Percentiles rank a stretch among this genome's conserved stretches.
phyloP scores from a whole-genome alignment of 1,140 invertebrate species.

The Batillaria attramentaria region DNA sequence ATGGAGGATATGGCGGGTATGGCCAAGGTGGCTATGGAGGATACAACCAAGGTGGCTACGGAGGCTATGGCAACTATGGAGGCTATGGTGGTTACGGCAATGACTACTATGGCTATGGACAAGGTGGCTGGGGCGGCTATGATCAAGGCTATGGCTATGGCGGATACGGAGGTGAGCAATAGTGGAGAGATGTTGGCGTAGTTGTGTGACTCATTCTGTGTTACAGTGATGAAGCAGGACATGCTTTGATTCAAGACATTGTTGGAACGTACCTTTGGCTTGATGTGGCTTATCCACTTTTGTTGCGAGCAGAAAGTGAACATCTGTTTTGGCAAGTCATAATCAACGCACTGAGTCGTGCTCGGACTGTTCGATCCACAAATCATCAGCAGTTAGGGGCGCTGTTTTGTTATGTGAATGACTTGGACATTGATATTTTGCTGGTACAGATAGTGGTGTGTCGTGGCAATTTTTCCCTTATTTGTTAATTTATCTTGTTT shows the following conservation, averaged over 20 bases:
- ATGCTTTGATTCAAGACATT: neutral
- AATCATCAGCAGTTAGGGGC: too few relatives aligned
- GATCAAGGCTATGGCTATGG: conserved; percentile 51
- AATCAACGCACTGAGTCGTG: too few relatives aligned
- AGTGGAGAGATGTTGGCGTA: neutral
- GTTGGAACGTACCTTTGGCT: neutral
- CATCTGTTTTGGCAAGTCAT: too few relatives aligned
- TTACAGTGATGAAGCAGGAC: neutral
- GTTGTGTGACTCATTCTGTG: neutral
- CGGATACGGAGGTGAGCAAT: conserved; percentile 38
- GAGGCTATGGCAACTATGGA: conserved; percentile 46
- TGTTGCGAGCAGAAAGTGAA: too few relatives aligned
- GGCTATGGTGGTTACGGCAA: conserved; percentile 45
- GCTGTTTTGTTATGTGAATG: too few relatives aligned
- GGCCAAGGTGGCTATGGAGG: conserved; percentile 45
- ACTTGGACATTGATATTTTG: too few relatives aligned
- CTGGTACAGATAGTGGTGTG: too few relatives aligned
- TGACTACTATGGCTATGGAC: conserved; percentile 48
- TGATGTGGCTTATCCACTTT: neutral
- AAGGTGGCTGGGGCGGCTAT: conserved; percentile 53
- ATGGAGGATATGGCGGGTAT: conserved; percentile 48
- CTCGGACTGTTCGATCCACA: too few relatives aligned
- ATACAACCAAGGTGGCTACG: conserved; percentile 30
- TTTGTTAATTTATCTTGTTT: too few relatives aligned
- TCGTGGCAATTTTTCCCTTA: too few relatives aligned